Percentiles rank a stretch among this genome's conserved stretches.
phyloP scores from a whole-genome alignment of 1,140 invertebrate species.

The Pseudomyrmex gracilis region DNA sequence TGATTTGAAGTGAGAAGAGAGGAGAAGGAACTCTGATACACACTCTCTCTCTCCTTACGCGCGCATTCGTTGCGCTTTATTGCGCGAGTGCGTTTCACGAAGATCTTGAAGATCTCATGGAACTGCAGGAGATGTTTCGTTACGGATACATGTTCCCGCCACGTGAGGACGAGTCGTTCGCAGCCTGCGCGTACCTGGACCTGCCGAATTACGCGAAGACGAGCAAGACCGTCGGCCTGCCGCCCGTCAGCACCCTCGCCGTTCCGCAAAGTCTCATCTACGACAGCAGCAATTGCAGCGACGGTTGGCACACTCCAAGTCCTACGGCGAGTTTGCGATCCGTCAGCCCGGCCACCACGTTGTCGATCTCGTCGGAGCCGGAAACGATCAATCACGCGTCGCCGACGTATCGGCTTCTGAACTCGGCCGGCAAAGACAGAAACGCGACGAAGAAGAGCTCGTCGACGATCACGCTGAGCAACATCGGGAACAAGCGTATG shows the following conservation, averaged over 20 bases:
- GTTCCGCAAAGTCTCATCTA: slow-evolving; percentile 78
- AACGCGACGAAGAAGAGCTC: slow-evolving; percentile 24
- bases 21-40: neutral
- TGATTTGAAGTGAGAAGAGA: slow-evolving; percentile 56
- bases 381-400: slow-evolving; percentile 67
- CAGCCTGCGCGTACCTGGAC: slow-evolving; percentile 76
- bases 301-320: slow-evolving; percentile 88
- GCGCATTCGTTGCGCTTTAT: neutral
- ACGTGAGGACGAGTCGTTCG: slow-evolving; percentile 74
- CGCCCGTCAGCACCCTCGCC: slow-evolving; percentile 79
- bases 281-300: slow-evolving; percentile 81
- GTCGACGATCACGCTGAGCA: neutral
- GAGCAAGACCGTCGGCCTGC: slow-evolving; percentile 72
- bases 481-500: slow-evolving; percentile 6
- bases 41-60: no score
- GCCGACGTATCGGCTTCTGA: slow-evolving; percentile 63
- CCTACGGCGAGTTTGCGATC: slow-evolving; percentile 87
- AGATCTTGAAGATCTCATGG: slow-evolving; percentile 69
- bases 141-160: slow-evolving; percentile 83
- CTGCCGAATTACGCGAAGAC: slow-evolving; percentile 77
- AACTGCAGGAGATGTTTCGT: slow-evolving; percentile 84
- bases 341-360: slow-evolving; percentile 84
- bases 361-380: slow-evolving; percentile 78
- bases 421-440: slow-evolving; percentile 21
- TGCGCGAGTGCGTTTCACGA: slow-evolving; percentile 6